These are phyloP conservation scores for Mythimna lalbum DNA, from an alignment of 2,888 invertebrate species.

Conservation along the genomic window DNA sequence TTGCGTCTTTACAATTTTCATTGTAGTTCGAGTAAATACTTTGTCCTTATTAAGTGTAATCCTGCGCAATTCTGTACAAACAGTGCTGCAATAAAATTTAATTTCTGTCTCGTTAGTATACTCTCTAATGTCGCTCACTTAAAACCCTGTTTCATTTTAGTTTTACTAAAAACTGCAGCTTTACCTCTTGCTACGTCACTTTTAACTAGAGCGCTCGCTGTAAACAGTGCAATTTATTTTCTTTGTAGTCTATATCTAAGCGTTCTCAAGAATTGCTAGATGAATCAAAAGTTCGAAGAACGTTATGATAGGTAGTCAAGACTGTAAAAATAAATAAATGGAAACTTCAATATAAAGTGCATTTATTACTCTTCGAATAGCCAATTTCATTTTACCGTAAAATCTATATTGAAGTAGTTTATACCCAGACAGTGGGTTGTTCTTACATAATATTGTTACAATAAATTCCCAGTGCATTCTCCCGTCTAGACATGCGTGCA, in stretches of 20 bases:
- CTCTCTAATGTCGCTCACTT: conserved; percentile 24
- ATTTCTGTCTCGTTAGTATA: conserved; percentile 36
- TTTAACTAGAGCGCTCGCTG: conserved; percentile 35
- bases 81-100: conserved; percentile 30
- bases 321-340: conserved; percentile 20
- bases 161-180: conserved; percentile 38
- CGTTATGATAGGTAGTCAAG: conserved; percentile 27
- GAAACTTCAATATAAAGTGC: conserved; percentile 19
- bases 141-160: conserved; percentile 26
- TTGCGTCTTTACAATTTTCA: conserved; percentile 57
- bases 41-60: conserved; percentile 36
- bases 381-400: conserved; percentile 38
- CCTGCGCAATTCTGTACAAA: conserved; percentile 30
- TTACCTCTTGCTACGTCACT: conserved; percentile 38
- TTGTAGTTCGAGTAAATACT: conserved; percentile 43
- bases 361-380: conserved; percentile 30
- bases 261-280: conserved; percentile 47
- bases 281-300: conserved; percentile 54
- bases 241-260: conserved; percentile 58
- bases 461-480: conserved; percentile 53
- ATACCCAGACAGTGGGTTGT: conserved; percentile 37
- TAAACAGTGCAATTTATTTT: conserved; percentile 52
- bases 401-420: conserved; percentile 43
- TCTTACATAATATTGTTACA: conserved; percentile 59
- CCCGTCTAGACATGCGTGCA: conserved; percentile 79